Evolutionary conservation across 2,888 invertebrate species (phyloP).

Genomic region (Xylota segnis): DNA sequence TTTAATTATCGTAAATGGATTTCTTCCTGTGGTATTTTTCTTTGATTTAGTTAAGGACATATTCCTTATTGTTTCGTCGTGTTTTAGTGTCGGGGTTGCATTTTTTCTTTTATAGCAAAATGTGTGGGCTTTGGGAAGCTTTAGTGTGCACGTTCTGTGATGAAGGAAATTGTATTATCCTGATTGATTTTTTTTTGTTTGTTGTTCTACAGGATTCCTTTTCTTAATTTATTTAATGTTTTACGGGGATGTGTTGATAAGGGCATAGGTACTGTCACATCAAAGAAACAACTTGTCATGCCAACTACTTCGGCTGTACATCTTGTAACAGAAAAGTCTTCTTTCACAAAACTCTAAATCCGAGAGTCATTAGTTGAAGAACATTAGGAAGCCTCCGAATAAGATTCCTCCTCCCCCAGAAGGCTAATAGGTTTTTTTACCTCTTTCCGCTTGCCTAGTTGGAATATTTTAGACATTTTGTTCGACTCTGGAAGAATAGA

Average conservation of each 20-base stretch:
- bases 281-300: no score
- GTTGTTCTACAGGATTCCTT: background rate
- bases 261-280: background rate
- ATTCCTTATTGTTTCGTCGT: slow-evolving; percentile 14
- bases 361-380: no score
- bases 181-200: slow-evolving; percentile 37
- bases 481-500: no score
- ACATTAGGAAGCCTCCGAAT: no score
- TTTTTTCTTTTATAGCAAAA: slow-evolving; percentile 26
- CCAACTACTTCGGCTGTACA: no score
- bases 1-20: slow-evolving; percentile 76
- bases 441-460: no score
- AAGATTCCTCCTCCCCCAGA: no score
- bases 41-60: slow-evolving; percentile 57
- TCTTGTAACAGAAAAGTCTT: no score
- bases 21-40: slow-evolving; percentile 51
- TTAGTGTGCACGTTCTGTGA: slow-evolving; percentile 6
- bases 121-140: background rate
- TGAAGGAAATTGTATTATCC: slow-evolving; percentile 35
- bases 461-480: no score
- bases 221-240: slow-evolving; percentile 26
- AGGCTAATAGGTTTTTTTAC: no score
- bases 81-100: slow-evolving; percentile 13
- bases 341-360: no score
- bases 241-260: background rate